Evolutionary conservation across 2,797 vertebrate species (phyloP), one percentile per base, ranked within the genome.

Genomic region (Sebastes melanostomus): DNA sequence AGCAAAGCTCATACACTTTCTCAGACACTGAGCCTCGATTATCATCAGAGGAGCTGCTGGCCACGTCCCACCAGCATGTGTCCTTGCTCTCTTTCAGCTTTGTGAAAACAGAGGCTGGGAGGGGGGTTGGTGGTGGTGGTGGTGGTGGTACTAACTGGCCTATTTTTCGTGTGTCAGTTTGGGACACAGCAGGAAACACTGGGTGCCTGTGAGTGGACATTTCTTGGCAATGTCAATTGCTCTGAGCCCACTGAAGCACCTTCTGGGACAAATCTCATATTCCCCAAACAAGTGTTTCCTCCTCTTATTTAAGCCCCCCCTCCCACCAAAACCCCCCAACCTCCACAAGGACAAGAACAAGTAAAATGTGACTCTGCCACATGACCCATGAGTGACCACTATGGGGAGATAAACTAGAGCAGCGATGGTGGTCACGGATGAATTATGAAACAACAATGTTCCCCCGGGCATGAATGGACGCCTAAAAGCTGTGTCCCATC

Each of bases 241-340:
- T 85, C 75, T 78, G 76, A 68, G 79, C 56, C 82, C 12, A 55
- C 61, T 80, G 72, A 72, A 74, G 70, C 76, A 82, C 83, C 89
- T 85, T 85, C 4, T 52, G 82, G 82, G 85, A 87, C 66, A 76
- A 81, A 82, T 82, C 24, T 72, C 69, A 46, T 62, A 74, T 71
- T 92, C 90, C 89, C 87, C 59, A 86, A 89, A 87, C 87, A 91
- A 88, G 84, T 88, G 87, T 91, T 90, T 85, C 50, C 72, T 87
- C 69, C 63, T 82, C 60, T 83, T 85, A 60, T 88, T 87, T 82
- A 87, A 87, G 72, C 62, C 74, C 80, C 75, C 14, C 18, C 1
- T 2, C 8, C n/a, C 52, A 11, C 54, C 10, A 3, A 25, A 24
- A 25, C 5, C 3, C 6, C 2, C 4, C 24, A 6, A 18, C 42